phyloP scores from a whole-genome alignment of 2,888 invertebrate species.

The Perizoma affinitatum region DNA sequence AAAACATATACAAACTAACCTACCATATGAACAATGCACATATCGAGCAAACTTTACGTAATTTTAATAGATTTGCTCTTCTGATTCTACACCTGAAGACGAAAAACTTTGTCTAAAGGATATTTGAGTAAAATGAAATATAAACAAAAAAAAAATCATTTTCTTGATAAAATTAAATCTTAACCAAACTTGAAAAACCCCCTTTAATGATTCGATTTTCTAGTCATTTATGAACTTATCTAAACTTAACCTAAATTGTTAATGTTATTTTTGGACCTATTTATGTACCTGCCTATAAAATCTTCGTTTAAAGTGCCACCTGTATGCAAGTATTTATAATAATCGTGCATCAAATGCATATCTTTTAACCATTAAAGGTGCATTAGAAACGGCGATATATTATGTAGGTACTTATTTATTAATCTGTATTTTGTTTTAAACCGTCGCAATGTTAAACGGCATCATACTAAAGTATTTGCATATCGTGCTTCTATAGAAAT shows the following conservation, averaged over 20 bases:
- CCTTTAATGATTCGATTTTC: slow-evolving; percentile 1
- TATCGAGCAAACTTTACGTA: slow-evolving; percentile 2
- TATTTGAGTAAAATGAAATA: too few relatives aligned
- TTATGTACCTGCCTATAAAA: slow-evolving; percentile 4
- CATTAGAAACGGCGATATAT: background rate
- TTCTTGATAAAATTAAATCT: too few relatives aligned
- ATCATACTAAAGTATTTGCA: too few relatives aligned
- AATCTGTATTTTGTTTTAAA: background rate
- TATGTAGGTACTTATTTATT: background rate
- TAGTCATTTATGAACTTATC: slow-evolving; percentile 6
- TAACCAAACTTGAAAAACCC: too few relatives aligned
- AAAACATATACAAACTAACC: too few relatives aligned
- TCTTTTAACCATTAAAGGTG: background rate
- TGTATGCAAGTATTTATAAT: slow-evolving; percentile 3
- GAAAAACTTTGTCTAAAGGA: too few relatives aligned
- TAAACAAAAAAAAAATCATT: too few relatives aligned
- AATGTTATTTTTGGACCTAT: slow-evolving; percentile 9
- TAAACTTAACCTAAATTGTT: slow-evolving; percentile 4
- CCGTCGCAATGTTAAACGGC: background rate
- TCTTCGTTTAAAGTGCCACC: slow-evolving; percentile 18
- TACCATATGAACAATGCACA: slow-evolving; percentile 2
- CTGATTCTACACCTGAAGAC: too few relatives aligned
- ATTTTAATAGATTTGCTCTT: too few relatives aligned
- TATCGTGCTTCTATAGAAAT: too few relatives aligned
- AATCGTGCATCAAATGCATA: slow-evolving; percentile 12